Conservation (phyloP, 92 coral and sea anemone genomes). For the Heteractis magnifica region DNA sequence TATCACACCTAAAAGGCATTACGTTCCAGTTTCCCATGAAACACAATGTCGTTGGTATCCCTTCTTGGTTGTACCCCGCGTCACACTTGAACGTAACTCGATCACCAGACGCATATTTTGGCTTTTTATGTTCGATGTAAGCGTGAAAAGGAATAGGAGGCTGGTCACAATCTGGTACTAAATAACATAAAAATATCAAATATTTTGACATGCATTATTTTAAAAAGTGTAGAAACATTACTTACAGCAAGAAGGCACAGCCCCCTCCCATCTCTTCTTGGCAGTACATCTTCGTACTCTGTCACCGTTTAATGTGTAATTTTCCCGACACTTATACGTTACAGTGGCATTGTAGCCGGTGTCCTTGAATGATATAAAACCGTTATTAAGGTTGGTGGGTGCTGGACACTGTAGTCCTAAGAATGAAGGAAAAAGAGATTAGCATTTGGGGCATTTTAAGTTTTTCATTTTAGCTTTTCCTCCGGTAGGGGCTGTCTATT, state of each 20-base stretch:
- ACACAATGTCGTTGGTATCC: constrained; percentile 72
- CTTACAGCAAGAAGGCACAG: constrained; percentile 59
- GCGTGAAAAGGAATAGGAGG: constrained; percentile 70
- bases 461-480: too few relatives aligned
- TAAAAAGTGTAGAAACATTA: neutral
- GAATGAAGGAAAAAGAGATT: neutral
- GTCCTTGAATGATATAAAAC: constrained; percentile 38
- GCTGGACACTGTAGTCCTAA: constrained; percentile 56
- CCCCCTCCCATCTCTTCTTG: constrained; percentile 63
- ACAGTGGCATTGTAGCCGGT: constrained; percentile 64
- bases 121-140: constrained; percentile 39
- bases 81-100: constrained; percentile 68
- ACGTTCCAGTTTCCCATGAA: constrained; percentile 79
- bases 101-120: constrained; percentile 56
- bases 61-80: constrained; percentile 69
- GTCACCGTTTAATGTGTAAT: constrained; percentile 40
- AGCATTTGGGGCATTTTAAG: neutral
- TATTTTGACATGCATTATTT: neutral
- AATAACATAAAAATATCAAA: neutral
- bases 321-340: constrained; percentile 43
- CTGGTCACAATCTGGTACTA: constrained; percentile 61
- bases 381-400: constrained; percentile 46
- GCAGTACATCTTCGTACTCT: constrained; percentile 59
- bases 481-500: too few relatives aligned
- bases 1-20: constrained; percentile 71